A percentile compares a stretch with the other conserved stretches of the same genome.
phyloP scores from a whole-genome alignment of 2,113 vertebrate species.

The Oreochromis spilurus region DNA sequence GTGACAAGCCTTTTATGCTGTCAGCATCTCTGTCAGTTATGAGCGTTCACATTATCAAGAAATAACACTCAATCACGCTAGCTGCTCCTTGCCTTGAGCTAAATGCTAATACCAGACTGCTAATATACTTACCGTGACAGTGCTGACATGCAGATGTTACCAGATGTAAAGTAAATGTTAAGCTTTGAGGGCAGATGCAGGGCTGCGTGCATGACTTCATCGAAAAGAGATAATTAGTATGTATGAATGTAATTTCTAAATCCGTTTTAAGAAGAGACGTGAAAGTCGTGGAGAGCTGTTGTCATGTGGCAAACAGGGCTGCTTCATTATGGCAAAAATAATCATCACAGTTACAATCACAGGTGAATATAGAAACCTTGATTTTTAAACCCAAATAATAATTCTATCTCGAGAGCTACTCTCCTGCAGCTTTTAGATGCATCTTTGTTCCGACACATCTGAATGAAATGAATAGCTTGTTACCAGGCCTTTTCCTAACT shows the following conservation, averaged over 20 bases:
- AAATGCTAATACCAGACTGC: neutral
- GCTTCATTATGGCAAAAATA: neutral
- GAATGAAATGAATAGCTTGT: neutral
- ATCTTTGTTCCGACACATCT: neutral
- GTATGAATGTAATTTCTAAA: neutral
- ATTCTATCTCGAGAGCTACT: neutral
- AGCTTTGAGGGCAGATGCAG: neutral
- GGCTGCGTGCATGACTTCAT: neutral
- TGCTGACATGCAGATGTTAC: neutral
- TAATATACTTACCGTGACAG: neutral
- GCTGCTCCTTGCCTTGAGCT: neutral
- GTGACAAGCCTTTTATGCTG: neutral
- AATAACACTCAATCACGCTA: neutral
- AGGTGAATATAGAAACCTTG: neutral
- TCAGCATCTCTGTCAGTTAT: neutral
- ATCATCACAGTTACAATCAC: neutral
- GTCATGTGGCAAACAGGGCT: neutral
- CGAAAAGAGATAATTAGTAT: neutral
- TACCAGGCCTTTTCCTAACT: neutral
- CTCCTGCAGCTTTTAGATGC: neutral
- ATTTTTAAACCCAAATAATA: neutral
- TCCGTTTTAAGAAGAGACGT: neutral
- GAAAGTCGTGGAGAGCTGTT: neutral
- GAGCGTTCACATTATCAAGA: neutral
- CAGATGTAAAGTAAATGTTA: neutral